Conservation (phyloP, 2,797 vertebrate genomes). For the Silurus lanzhouensis region DNA sequence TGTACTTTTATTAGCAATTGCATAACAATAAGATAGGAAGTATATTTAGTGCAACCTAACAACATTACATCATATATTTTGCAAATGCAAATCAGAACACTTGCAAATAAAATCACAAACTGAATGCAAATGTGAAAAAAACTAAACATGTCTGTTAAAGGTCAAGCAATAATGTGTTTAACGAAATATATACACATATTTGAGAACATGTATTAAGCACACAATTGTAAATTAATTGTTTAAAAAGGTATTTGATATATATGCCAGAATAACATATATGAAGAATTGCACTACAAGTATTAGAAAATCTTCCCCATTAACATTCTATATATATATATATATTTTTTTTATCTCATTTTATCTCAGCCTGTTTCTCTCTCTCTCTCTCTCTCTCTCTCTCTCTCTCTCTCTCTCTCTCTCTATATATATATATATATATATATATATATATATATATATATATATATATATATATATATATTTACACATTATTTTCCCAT, state of each 20-base stretch:
- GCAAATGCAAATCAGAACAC: background rate
- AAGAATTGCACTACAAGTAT: background rate
- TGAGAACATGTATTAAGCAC: background rate
- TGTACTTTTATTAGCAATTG: background rate
- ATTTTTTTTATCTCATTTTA: too few species aligned
- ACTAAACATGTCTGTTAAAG: background rate
- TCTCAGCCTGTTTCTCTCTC: too few species aligned
- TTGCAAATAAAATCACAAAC: conserved; percentile 6
- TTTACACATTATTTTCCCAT: too few species aligned
- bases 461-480: too few species aligned
- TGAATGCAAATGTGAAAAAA: conserved; percentile 11
- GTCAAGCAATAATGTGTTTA: background rate
- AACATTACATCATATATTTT: background rate
- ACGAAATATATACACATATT: background rate
- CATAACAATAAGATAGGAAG: background rate
- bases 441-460: too few species aligned
- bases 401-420: too few species aligned
- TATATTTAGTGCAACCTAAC: background rate
- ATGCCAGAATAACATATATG: too few species aligned
- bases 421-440: too few species aligned
- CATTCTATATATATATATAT: background rate
- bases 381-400: too few species aligned
- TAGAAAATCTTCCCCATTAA: background rate
- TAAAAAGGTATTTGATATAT: too few species aligned
- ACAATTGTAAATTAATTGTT: background rate